Conservation (phyloP, 2,797 vertebrate species). For the Gambelia wislizenii region DNA sequence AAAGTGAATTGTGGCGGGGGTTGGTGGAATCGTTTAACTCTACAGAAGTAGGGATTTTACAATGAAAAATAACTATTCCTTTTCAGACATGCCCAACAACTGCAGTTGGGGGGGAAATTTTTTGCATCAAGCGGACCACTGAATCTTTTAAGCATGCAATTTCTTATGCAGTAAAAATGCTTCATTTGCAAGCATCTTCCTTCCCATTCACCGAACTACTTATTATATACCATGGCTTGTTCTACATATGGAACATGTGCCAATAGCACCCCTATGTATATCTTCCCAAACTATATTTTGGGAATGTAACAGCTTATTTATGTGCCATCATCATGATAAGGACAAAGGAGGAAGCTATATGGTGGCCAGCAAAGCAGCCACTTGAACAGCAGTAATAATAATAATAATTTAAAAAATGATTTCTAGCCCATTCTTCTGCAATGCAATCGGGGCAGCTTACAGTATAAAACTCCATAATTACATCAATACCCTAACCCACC, state of each 20-base stretch:
- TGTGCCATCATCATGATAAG: background rate
- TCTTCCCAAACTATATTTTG: background rate
- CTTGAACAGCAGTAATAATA: background rate
- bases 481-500: too few species aligned
- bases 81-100: background rate
- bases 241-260: background rate
- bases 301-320: background rate
- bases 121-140: background rate
- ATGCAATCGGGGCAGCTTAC: too few species aligned
- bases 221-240: background rate
- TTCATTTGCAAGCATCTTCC: background rate
- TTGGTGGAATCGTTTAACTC: too few species aligned
- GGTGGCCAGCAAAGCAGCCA: background rate
- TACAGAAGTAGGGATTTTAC: too few species aligned
- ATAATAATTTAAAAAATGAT: too few species aligned
- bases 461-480: too few species aligned
- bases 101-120: background rate
- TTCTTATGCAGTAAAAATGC: background rate
- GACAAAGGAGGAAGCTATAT: background rate
- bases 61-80: background rate
- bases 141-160: background rate
- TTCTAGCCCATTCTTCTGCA: too few species aligned
- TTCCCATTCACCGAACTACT: background rate
- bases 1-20: too few species aligned
- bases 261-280: background rate